These are phyloP conservation scores for Drosophila yooni DNA, from an alignment of 2,888 invertebrate species.

Conservation along the genomic window DNA sequence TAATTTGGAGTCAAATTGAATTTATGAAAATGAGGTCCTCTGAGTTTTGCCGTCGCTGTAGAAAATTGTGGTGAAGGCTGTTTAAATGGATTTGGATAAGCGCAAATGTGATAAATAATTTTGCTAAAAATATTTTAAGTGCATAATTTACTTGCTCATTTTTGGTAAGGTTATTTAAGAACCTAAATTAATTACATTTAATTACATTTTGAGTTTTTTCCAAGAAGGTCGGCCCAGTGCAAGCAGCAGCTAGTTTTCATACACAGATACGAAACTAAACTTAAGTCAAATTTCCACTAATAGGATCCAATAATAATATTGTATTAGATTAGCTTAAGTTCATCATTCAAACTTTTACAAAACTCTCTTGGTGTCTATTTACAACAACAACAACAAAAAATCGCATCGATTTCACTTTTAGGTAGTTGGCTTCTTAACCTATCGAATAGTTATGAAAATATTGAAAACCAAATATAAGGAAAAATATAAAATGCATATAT, in stretches of 20 bases:
- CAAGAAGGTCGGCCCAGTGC: constrained; percentile 67
- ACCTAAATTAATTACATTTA: constrained; percentile 26
- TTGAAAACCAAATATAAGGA: constrained; percentile 9
- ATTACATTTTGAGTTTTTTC: constrained; percentile 29
- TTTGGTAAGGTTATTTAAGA: constrained; percentile 61
- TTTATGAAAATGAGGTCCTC: constrained; percentile 3
- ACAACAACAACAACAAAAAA: constrained; percentile 47
- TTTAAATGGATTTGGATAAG: constrained; percentile 67
- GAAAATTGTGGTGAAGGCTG: constrained; percentile 42
- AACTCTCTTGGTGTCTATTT: constrained; percentile 83
- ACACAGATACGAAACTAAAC: constrained; percentile 43
- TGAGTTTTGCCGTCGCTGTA: constrained; percentile 59
- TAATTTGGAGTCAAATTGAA: constrained; percentile 14
- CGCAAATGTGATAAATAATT: constrained; percentile 79
- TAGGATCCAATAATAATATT: constrained; percentile 45
- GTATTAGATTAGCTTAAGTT: constrained; percentile 53
- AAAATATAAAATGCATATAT: constrained; percentile 53
- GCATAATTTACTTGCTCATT: constrained; percentile 37
- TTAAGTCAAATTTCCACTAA: constrained; percentile 62
- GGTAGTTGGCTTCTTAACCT: constrained; percentile 72
- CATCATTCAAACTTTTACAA: constrained; percentile 59
- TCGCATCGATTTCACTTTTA: constrained; percentile 63
- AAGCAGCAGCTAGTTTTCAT: constrained; percentile 63
- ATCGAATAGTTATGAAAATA: constrained; percentile 63
- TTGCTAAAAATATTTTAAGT: constrained; percentile 74